A percentile compares a stretch with the other conserved stretches of the same genome.
These are phyloP conservation scores for Pelodiscus sinensis DNA, from an alignment of 2,113 vertebrate genomes.

Conservation along the genomic window DNA sequence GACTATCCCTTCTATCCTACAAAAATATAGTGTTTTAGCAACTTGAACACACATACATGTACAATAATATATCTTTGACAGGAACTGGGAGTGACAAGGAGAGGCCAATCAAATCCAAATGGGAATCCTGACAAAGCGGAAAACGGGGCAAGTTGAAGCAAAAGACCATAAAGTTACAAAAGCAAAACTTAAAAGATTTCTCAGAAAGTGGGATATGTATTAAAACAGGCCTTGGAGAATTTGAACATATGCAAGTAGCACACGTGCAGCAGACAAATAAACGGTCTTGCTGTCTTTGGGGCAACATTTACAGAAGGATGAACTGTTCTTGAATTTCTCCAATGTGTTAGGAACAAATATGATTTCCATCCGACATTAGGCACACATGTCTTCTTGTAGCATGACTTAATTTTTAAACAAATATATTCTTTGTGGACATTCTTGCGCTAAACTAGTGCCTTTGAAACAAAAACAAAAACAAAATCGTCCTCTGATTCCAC, in stretches of 20 bases:
- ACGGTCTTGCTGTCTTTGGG: conserved; percentile 15
- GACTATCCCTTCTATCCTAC: neutral
- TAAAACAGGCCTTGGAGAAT: conserved; percentile 9
- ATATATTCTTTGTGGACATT: neutral
- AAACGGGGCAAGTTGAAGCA: neutral
- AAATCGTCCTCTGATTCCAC: neutral
- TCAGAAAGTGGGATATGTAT: conserved; percentile 1
- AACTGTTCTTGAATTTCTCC: conserved; percentile 1
- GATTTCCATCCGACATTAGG: neutral
- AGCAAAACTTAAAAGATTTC: conserved; percentile 14
- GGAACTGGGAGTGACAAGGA: neutral
- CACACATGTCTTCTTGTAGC: neutral
- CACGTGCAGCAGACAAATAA: neutral
- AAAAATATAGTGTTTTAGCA: neutral
- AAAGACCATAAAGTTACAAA: neutral
- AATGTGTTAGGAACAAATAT: neutral
- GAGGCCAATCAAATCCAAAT: neutral
- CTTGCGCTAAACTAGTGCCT: neutral
- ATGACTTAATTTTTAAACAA: neutral
- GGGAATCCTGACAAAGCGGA: neutral
- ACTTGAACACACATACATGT: neutral
- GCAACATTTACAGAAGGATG: neutral
- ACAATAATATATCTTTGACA: neutral
- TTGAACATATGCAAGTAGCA: neutral
- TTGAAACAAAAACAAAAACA: neutral